phyloP scores from a whole-genome alignment of 2,797 vertebrate species.

The Muraenolepis orangiensis region DNA sequence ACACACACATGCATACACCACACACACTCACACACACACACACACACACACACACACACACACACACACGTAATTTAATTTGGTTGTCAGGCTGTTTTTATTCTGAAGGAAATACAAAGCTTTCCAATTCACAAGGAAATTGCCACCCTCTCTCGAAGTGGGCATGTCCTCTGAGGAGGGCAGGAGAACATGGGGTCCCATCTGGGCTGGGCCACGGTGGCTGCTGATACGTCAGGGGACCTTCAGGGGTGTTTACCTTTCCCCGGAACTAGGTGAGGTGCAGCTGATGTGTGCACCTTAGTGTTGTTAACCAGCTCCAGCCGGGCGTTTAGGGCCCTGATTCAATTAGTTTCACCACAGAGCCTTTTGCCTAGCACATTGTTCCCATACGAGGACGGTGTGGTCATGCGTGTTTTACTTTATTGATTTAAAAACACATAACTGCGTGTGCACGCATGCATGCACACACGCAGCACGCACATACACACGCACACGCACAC shows the following conservation, averaged over 20 bases:
- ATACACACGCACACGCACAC: conserved; percentile 20
- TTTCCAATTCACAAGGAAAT: conserved; percentile 28
- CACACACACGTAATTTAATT: conserved; percentile 27
- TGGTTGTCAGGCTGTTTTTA: conserved; percentile 28
- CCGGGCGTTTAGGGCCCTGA: conserved; percentile 50
- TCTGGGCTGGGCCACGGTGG: conserved; percentile 58
- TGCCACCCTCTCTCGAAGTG: conserved; percentile 28
- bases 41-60: conserved; percentile 5
- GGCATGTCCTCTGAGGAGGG: conserved; percentile 34
- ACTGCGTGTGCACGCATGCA: not conserved
- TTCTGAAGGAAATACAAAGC: conserved; percentile 38
- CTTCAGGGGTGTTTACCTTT: conserved; percentile 51
- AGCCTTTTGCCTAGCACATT: conserved; percentile 31
- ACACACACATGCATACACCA: no score
- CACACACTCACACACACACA: not conserved
- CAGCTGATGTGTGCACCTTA: conserved; percentile 65
- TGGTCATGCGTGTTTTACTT: conserved; percentile 28
- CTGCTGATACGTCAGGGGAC: conserved; percentile 40
- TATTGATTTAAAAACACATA: not conserved
- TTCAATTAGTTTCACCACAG: conserved; percentile 56
- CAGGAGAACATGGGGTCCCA: conserved; percentile 45
- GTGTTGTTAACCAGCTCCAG: conserved; percentile 53
- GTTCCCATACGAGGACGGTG: conserved; percentile 22
- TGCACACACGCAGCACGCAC: not conserved
- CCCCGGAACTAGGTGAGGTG: conserved; percentile 45